Conservation (phyloP, 2,888 invertebrate genomes). For the Drosophila infuscata region DNA sequence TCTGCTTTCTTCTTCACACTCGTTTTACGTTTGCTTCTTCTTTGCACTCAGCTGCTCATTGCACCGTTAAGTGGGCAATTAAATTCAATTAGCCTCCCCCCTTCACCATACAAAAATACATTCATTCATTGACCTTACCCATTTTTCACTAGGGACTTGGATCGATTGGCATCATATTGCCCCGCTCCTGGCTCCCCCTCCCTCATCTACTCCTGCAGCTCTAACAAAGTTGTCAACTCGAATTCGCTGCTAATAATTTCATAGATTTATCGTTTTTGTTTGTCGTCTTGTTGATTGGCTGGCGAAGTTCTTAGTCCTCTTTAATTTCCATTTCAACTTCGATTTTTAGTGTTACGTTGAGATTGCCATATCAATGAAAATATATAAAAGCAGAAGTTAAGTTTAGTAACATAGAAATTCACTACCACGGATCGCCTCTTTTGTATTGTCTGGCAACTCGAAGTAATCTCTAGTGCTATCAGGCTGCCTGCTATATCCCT, state of each 20-base stretch:
- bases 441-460: neutral
- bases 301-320: conserved; percentile 21
- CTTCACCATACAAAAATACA: conserved; percentile 7
- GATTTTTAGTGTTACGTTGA: conserved; percentile 20
- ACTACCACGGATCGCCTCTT: neutral
- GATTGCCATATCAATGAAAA: neutral
- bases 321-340: conserved; percentile 40
- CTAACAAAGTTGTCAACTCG: conserved; percentile 49
- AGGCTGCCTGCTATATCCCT: neutral
- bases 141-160: conserved; percentile 53
- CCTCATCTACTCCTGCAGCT: conserved; percentile 1
- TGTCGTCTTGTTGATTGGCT: conserved; percentile 33
- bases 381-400: neutral
- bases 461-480: neutral
- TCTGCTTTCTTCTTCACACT: neutral
- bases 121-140: conserved; percentile 28
- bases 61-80: conserved; percentile 84
- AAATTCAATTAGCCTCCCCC: conserved; percentile 83
- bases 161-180: conserved; percentile 12
- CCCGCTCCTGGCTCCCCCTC: neutral
- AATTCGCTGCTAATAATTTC: conserved; percentile 68
- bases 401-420: neutral
- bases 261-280: conserved; percentile 69
- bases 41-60: conserved; percentile 77
- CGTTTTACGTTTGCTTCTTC: neutral